phyloP scores from a whole-genome alignment of 23 tunicate species.

The Phallusia fumigata region DNA sequence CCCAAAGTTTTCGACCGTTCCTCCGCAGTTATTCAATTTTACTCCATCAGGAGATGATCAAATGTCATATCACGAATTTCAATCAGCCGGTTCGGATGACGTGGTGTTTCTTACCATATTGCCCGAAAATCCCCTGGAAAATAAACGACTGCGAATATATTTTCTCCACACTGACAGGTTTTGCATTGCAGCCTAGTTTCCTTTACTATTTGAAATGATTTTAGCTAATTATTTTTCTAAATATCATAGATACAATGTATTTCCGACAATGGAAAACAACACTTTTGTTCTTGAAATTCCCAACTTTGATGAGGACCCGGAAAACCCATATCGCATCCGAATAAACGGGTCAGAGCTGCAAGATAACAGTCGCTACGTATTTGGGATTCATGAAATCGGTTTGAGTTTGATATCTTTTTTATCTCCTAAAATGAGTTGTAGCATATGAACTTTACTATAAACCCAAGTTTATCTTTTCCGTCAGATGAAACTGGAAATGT shows the following conservation, averaged over 20 bases:
- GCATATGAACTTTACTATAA: too few species aligned
- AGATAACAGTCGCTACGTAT: conserved; percentile 47
- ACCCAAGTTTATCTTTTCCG: too few species aligned
- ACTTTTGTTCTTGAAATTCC: conserved; percentile 53
- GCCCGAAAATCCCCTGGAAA: conserved; percentile 16
- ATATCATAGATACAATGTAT: conserved; percentile 30
- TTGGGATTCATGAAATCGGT: conserved; percentile 79
- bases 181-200: not conserved
- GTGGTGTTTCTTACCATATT: conserved; percentile 49
- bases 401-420: too few species aligned
- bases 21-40: conserved; percentile 37
- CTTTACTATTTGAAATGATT: not conserved
- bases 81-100: conserved; percentile 3
- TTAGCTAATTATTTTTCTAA: too few species aligned
- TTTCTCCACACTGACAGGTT: conserved; percentile 50
- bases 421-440: too few species aligned
- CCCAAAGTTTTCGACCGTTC: conserved; percentile 15
- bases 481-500: conserved; percentile 69
- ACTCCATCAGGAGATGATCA: conserved; percentile 56
- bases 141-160: conserved; percentile 37
- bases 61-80: conserved; percentile 81
- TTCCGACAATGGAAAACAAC: conserved; percentile 54
- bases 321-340: conserved; percentile 53
- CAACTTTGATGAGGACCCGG: not conserved
- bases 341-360: conserved; percentile 22